Base-by-base conservation (phyloP, 2,113 vertebrate species). In the Junco hyemalis region DNA sequence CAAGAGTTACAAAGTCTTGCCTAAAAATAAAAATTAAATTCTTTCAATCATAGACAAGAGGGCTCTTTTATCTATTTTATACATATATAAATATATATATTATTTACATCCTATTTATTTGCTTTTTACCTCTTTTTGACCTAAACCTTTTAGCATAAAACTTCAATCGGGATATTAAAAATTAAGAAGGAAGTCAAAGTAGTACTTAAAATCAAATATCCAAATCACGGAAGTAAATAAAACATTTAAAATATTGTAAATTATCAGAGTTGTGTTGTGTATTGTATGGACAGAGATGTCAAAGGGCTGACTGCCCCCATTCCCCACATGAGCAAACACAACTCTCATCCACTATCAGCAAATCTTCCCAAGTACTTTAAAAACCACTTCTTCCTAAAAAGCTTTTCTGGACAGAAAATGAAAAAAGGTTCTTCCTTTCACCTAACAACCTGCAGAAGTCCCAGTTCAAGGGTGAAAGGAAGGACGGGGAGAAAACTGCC, bases 381-480 rank as follows among this genome's bases (percentile, higher is more conserved):
- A 14, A 12, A 51, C 29, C 81, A 35, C n/a, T 80, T 42, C 21
- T 83, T 48, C 87, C 68, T 44, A 51, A 93, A 93, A 88, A 80
- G 35, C 51, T 44, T 87, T 90, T 86, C 57, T 59, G 63, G 74
- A 73, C 4, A 21, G 26, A 63, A 94, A 92, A 66, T 0, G 0
- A 4, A 70, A 57, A 44, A 48, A 11, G 5, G 24, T 35, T 69
- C 59, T 64, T 88, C 44, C 45, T 65, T 81, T 80, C 0, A 0
- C 26, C 33, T 29, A 70, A 29, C 42, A 59, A 64, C 24, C 81
- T 83, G 71, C 26, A 35, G 9, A 82, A 68, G 21, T 79, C 73
- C 47, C 91, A 80, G 78, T 69, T 80, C 91, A 82, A 91, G 53
- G 95, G 94, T 91, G 78, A 96, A 85, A 84, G 84, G 91, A 95